Conservation (phyloP, 2,797 vertebrate species). For the Scolopax bukidnonensis region DNA sequence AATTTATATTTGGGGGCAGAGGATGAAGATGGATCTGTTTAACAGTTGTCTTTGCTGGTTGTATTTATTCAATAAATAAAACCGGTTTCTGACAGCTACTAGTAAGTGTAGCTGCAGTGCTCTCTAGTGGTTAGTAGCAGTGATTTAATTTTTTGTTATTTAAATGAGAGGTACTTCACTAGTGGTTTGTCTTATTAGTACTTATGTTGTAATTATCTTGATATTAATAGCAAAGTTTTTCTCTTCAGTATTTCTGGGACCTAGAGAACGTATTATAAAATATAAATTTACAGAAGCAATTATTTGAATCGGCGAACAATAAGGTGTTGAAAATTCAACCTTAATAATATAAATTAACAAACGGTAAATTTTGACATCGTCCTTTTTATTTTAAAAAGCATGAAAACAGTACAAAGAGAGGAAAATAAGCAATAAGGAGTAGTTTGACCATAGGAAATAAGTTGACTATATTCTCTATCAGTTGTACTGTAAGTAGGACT, state of each 20-base stretch:
- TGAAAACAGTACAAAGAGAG: conserved; percentile 83
- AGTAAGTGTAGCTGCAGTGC: neutral
- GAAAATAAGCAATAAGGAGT: conserved; percentile 74
- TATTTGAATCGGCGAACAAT: neutral
- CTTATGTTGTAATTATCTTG: neutral
- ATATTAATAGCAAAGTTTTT: neutral
- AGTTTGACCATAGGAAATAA: conserved; percentile 8
- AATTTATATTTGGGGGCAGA: neutral
- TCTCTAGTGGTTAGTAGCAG: conserved; percentile 23
- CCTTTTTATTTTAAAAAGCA: conserved; percentile 81
- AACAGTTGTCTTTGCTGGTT: neutral
- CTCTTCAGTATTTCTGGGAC: neutral
- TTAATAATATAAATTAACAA: neutral
- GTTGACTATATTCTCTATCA: neutral
- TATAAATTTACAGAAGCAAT: neutral
- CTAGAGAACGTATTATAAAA: neutral
- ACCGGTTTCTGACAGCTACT: neutral
- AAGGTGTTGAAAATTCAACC: neutral
- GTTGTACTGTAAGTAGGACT: conserved; percentile 68
- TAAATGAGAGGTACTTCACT: neutral
- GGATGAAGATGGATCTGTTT: neutral
- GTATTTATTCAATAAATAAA: neutral
- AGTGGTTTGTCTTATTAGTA: neutral
- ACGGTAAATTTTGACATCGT: neutral
- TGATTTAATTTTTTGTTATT: neutral